Percentiles rank a stretch among this genome's conserved stretches.
These are phyloP conservation scores for Papilio aristodemus DNA, from an alignment of 1,140 invertebrate genomes.

Conservation along the genomic window DNA sequence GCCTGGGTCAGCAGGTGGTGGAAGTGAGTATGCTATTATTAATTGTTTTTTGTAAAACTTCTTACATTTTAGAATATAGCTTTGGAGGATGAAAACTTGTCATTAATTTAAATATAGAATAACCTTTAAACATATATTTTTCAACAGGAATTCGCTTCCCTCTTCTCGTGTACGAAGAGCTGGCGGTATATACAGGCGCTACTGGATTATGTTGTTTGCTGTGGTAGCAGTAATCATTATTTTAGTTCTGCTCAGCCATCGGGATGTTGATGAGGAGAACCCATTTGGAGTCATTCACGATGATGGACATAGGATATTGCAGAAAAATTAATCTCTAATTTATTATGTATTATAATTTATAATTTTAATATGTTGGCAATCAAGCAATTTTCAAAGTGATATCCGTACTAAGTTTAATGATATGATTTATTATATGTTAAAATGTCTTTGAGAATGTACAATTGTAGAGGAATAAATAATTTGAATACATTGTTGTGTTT, in stretches of 20 bases:
- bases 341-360: constrained; percentile 29
- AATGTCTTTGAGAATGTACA: constrained; percentile 43
- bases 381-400: constrained; percentile 62
- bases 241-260: constrained; percentile 60
- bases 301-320: constrained; percentile 68
- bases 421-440: constrained; percentile 44
- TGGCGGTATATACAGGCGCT: constrained; percentile 66
- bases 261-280: constrained; percentile 63
- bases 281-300: constrained; percentile 66
- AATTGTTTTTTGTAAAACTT: no score
- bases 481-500: constrained; percentile 12
- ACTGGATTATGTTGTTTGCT: constrained; percentile 66
- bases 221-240: constrained; percentile 55
- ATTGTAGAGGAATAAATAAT: constrained; percentile 35
- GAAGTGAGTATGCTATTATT: constrained; percentile 60
- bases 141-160: constrained; percentile 64
- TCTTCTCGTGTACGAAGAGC: constrained; percentile 64
- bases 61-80: no score
- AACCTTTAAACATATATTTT: no score
- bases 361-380: constrained; percentile 52
- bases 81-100: no score
- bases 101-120: constrained; percentile 14
- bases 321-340: constrained; percentile 61
- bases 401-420: constrained; percentile 43
- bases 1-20: constrained; percentile 75